phyloP scores from a whole-genome alignment of 2,113 vertebrate genomes.

The Dendropsophus ebraccatus region DNA sequence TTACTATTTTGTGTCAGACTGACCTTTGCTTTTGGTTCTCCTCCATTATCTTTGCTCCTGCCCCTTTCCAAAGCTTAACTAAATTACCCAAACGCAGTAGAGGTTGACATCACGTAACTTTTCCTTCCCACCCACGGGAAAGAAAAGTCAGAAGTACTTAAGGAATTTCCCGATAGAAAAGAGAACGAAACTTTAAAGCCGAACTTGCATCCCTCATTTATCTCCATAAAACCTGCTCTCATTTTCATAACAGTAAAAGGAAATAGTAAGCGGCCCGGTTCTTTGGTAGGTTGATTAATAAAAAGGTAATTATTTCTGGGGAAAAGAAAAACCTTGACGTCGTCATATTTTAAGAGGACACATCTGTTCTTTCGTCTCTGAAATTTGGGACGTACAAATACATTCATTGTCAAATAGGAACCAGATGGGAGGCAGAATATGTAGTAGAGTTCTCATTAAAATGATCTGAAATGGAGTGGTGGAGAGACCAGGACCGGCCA shows the following conservation, averaged over 20 bases:
- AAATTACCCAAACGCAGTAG: not conserved
- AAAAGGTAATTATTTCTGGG: not conserved
- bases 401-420: conserved; percentile 81
- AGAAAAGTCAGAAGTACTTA: conserved; percentile 12
- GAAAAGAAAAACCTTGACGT: conserved; percentile 61
- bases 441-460: conserved; percentile 80
- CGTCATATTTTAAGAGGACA: conserved; percentile 69
- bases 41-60: not conserved
- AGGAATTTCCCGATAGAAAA: conserved; percentile 3
- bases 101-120: not conserved
- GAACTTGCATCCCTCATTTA: not conserved
- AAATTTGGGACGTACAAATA: conserved; percentile 78
- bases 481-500: conserved; percentile 71
- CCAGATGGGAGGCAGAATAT: conserved; percentile 84
- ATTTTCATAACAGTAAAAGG: not conserved
- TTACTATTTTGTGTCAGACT: not conserved
- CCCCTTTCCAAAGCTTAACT: not conserved
- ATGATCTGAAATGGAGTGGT: conserved; percentile 72
- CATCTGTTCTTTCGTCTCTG: conserved; percentile 77
- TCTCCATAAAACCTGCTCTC: conserved; percentile 2
- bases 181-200: conserved; percentile 4
- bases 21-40: not conserved
- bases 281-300: conserved; percentile 31
- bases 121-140: conserved; percentile 15
- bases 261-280: not conserved